These are phyloP conservation scores for Matsumyia berberina DNA, from an alignment of 2,888 invertebrate species.

Conservation along the genomic window DNA sequence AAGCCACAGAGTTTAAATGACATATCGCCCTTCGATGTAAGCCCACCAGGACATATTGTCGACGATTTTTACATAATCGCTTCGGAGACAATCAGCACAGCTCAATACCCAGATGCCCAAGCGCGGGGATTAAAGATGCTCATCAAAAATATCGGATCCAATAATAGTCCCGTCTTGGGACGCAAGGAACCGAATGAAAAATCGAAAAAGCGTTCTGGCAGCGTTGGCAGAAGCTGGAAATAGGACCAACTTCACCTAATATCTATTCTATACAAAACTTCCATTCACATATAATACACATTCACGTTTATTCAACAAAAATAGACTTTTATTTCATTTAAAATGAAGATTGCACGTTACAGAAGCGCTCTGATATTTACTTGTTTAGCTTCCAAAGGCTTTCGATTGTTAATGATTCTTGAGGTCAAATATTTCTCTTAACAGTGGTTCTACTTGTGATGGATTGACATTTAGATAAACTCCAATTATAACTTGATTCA, in stretches of 20 bases:
- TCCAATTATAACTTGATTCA: slow-evolving; percentile 96
- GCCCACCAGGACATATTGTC: slow-evolving; percentile 91
- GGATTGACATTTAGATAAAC: slow-evolving; percentile 97
- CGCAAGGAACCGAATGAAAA: slow-evolving; percentile 86
- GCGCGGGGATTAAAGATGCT: slow-evolving; percentile 91
- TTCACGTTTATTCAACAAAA: slow-evolving; percentile 69
- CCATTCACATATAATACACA: slow-evolving; percentile 32
- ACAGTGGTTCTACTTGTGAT: slow-evolving; percentile 93
- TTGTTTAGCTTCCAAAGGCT: slow-evolving; percentile 45
- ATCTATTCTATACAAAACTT: slow-evolving; percentile 15
- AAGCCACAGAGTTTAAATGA: slow-evolving; percentile 86
- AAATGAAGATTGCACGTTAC: slow-evolving; percentile 74
- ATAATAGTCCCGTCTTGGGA: slow-evolving; percentile 92
- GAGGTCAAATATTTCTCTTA: slow-evolving; percentile 97
- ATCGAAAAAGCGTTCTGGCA: slow-evolving; percentile 83
- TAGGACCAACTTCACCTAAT: slow-evolving; percentile 65
- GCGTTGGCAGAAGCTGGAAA: slow-evolving; percentile 83
- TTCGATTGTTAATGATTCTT: slow-evolving; percentile 86
- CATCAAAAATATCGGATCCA: slow-evolving; percentile 91
- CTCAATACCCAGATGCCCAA: slow-evolving; percentile 85
- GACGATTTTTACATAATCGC: slow-evolving; percentile 97
- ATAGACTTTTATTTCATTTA: slow-evolving; percentile 71
- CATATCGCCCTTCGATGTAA: slow-evolving; percentile 88
- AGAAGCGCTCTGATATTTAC: slow-evolving; percentile 71
- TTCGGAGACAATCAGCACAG: slow-evolving; percentile 86